A percentile compares a stretch with the other conserved stretches of the same genome.
Conservation (phyloP, 2,797 vertebrate species). For the Pelobates cultripes region DNA sequence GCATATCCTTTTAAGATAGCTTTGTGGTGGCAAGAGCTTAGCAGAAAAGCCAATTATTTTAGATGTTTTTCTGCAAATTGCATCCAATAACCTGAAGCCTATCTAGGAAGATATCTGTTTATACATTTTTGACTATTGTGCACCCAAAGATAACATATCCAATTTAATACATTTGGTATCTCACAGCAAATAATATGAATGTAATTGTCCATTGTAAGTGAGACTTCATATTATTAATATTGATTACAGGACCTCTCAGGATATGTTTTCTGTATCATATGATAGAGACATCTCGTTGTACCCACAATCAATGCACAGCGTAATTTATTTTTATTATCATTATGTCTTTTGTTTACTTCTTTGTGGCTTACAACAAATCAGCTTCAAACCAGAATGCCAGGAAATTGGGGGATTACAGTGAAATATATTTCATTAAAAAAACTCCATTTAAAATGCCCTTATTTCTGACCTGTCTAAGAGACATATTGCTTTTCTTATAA, state of each 20-base stretch:
- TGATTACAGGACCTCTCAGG: constrained; percentile 1
- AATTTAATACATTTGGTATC: too few species aligned
- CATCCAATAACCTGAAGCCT: too few species aligned
- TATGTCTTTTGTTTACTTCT: constrained; percentile 14
- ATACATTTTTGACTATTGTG: too few species aligned
- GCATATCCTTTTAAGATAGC: too few species aligned
- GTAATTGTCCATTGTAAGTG: neutral
- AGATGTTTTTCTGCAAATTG: too few species aligned
- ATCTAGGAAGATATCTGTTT: too few species aligned
- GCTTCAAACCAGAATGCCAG: constrained; percentile 13
- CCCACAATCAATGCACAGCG: constrained; percentile 24
- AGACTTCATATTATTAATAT: constrained; percentile 41
- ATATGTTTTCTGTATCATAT: constrained; percentile 23
- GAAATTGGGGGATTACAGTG: constrained; percentile 17
- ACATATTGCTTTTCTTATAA: constrained; percentile 35
- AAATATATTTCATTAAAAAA: constrained; percentile 40
- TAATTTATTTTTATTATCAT: constrained; percentile 26
- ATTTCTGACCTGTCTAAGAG: constrained; percentile 8
- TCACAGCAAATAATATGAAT: constrained; percentile 1
- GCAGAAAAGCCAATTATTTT: too few species aligned
- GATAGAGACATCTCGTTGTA: constrained; percentile 25
- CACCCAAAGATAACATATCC: too few species aligned
- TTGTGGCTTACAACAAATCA: constrained; percentile 10
- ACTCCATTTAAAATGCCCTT: constrained; percentile 15
- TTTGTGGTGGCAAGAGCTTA: too few species aligned